Conservation (phyloP, 2,888 invertebrate genomes). For the Fabriciana adippe region DNA sequence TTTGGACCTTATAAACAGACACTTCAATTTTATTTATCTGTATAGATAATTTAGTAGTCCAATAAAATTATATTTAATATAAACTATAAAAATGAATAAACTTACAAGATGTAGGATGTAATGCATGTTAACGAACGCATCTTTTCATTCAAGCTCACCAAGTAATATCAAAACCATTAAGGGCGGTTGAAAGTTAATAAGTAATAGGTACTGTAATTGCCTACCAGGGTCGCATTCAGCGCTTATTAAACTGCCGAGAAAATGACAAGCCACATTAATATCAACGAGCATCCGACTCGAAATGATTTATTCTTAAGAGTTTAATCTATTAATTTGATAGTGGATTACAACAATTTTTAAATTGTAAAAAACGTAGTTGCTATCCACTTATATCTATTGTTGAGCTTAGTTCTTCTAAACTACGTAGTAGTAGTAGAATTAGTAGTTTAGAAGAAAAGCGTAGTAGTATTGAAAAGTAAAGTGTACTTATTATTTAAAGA, state of each 20-base stretch:
- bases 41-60: too few species aligned
- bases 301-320: slow-evolving; percentile 24
- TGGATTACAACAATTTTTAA: neutral
- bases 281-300: slow-evolving; percentile 24
- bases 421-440: too few species aligned
- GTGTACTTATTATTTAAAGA: too few species aligned
- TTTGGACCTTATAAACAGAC: too few species aligned
- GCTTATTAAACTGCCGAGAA: slow-evolving; percentile 34
- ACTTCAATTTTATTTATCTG: too few species aligned
- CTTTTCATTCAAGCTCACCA: slow-evolving; percentile 49
- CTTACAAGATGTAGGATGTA: too few species aligned
- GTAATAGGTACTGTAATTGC: slow-evolving; percentile 64
- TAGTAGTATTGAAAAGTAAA: too few species aligned
- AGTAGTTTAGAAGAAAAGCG: too few species aligned
- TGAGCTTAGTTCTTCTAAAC: too few species aligned
- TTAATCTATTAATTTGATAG: slow-evolving; percentile 9
- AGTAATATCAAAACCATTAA: slow-evolving; percentile 67
- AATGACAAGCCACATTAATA: slow-evolving; percentile 36
- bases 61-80: too few species aligned
- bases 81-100: too few species aligned
- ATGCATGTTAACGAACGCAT: slow-evolving; percentile 53
- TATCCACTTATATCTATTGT: too few species aligned
- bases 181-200: slow-evolving; percentile 70
- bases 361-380: neutral
- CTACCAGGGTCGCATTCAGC: slow-evolving; percentile 44